These are phyloP conservation scores for Diadegma fenestrale DNA, from an alignment of 2,888 invertebrate species.

Conservation along the genomic window DNA sequence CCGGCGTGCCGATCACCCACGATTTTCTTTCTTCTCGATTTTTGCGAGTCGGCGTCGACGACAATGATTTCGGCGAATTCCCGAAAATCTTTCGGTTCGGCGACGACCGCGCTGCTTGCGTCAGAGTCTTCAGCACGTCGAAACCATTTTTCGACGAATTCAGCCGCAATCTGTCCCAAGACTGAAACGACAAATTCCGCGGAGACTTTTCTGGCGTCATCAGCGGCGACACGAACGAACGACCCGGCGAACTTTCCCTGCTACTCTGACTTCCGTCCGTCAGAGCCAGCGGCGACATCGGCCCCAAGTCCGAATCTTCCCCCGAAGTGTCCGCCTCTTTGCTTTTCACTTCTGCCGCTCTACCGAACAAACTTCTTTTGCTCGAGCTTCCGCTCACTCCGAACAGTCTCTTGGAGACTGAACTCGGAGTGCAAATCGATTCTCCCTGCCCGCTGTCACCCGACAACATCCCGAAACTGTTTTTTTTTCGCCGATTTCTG, in stretches of 20 bases:
- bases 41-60: constrained; percentile 63
- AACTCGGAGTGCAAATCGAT: constrained; percentile 75
- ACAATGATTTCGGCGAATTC: constrained; percentile 65
- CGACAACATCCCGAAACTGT: constrained; percentile 69
- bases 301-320: constrained; percentile 81
- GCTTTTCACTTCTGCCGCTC: constrained; percentile 46
- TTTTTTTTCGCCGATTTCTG: constrained; percentile 6
- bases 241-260: constrained; percentile 76
- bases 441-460: constrained; percentile 72
- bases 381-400: constrained; percentile 68
- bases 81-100: constrained; percentile 71
- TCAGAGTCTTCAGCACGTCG: constrained; percentile 72
- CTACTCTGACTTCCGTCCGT: constrained; percentile 74
- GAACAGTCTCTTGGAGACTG: constrained; percentile 76
- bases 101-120: constrained; percentile 74
- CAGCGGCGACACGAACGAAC: constrained; percentile 75
- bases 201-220: constrained; percentile 75
- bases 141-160: constrained; percentile 65
- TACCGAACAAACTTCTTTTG: constrained; percentile 74
- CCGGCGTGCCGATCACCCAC: constrained; percentile 55
- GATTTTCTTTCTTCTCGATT: constrained; percentile 17
- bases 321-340: constrained; percentile 71
- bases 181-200: constrained; percentile 24
- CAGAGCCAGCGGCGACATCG: constrained; percentile 79
- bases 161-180: constrained; percentile 75